Percentiles rank a stretch among this genome's conserved stretches.
Conservation (phyloP, 2,113 vertebrate genomes). For the Athene noctua region DNA sequence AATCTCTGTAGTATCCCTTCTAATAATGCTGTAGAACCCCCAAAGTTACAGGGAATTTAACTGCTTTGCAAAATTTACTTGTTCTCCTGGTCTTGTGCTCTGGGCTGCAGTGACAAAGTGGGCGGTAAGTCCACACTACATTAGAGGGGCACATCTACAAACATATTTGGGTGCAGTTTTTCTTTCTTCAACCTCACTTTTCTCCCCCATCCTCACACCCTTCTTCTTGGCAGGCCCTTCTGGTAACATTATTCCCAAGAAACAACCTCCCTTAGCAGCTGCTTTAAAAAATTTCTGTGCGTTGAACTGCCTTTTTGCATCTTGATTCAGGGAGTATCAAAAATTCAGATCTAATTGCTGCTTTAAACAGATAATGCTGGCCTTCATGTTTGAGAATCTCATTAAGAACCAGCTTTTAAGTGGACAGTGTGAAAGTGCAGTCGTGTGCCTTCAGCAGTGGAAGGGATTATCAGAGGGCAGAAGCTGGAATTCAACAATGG, state of each 20-base stretch:
- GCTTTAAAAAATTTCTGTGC: background rate
- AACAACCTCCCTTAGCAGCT: background rate
- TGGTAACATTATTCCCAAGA: background rate
- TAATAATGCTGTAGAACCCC: background rate
- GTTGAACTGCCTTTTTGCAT: background rate
- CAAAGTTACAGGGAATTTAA: conserved; percentile 8
- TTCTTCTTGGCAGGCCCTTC: background rate
- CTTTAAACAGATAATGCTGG: background rate
- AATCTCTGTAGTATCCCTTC: conserved; percentile 42
- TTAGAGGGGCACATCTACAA: background rate
- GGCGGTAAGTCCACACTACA: background rate
- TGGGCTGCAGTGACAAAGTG: background rate
- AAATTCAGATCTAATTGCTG: background rate
- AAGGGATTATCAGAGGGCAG: background rate
- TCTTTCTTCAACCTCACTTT: background rate
- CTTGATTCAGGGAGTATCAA: background rate
- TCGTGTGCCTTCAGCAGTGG: background rate
- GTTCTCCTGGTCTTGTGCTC: background rate
- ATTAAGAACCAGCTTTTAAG: background rate
- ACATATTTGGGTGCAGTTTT: background rate
- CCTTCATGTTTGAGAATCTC: background rate
- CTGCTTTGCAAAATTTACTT: background rate
- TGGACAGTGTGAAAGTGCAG: background rate
- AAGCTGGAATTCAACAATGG: background rate
- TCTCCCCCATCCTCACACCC: background rate